Conservation (phyloP, 2,888 invertebrate species). For the Drosophila anceps region DNA sequence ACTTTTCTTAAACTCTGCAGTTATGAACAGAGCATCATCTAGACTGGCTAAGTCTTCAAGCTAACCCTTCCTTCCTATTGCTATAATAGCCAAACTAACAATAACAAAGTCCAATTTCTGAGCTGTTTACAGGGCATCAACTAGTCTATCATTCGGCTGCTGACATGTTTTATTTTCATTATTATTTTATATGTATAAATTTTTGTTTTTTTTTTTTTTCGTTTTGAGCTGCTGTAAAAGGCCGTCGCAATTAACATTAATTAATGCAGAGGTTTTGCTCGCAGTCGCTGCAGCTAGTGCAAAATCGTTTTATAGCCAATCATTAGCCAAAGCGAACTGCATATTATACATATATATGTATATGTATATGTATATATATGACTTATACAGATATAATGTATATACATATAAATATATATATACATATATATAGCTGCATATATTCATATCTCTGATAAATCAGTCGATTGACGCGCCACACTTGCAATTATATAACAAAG, state of each 20-base stretch:
- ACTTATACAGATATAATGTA: too few relatives aligned
- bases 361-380: constrained; percentile 1
- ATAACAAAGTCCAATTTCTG: too few relatives aligned
- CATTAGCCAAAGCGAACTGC: constrained; percentile 13
- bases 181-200: background rate
- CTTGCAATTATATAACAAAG: constrained; percentile 45
- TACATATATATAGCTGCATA: background rate
- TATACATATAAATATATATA: background rate
- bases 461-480: constrained; percentile 15
- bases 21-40: background rate
- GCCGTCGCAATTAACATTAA: constrained; percentile 68
- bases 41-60: too few relatives aligned
- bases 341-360: constrained; percentile 1
- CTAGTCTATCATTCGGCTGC: background rate
- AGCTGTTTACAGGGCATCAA: constrained; percentile 2
- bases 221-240: constrained; percentile 32
- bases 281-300: constrained; percentile 17
- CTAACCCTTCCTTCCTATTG: too few relatives aligned
- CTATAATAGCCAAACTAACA: too few relatives aligned
- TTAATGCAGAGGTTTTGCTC: constrained; percentile 52
- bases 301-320: constrained; percentile 26
- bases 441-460: constrained; percentile 15
- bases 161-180: background rate
- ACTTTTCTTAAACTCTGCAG: background rate
- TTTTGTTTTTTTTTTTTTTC: too few relatives aligned